Evolutionary conservation across 2,888 invertebrate genomes (phyloP), one percentile per base, ranked within the genome.

Genomic region (Fabriciana adippe): DNA sequence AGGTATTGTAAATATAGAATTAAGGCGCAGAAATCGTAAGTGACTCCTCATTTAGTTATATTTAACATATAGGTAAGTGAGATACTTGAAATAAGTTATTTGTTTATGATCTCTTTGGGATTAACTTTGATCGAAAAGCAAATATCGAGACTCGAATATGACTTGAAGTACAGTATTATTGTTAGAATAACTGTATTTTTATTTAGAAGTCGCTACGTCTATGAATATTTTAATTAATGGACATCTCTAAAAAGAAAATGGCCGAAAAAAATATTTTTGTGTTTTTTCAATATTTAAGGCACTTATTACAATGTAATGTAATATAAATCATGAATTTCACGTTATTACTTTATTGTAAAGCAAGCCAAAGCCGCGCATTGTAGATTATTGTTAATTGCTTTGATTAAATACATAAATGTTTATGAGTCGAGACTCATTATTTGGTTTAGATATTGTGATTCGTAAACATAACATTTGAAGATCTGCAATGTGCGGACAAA

Each of bases 41-140:
- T 64, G 61, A 70, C 65, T 74, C 74, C 74, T 77, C 75, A 74
- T 74, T 72, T 66, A 72, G 72, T 70, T 51, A 67, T 69, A 73
- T 69, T 68, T 70, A 50, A 69, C 55, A 56, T 63, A 50, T 31
- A 18, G 18, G 18, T 18, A 35, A 59, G 50, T 51, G 21, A 51
- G 55, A 31, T 60, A 50, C 60, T 50, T 41, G 54, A 31, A 47
- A 35, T 66, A 65, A 68, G 66, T 54, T 74, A 74, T 74, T 74
- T 72, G 69, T 73, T 71, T 51, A 56, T 59, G 63, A 74, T 73
- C 69, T 72, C 73, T 68, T 50, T 64, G 51, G 53, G 50, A 41
- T 61, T 63, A 41, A 59, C 51, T 41, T 55, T 66, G 62, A 63
- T 63, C 67, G 16, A 48, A 45, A 57, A 53, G 53, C 54, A 57